Conservation (phyloP, 2,113 vertebrate genomes). For the Boleophthalmus pectinirostris region DNA sequence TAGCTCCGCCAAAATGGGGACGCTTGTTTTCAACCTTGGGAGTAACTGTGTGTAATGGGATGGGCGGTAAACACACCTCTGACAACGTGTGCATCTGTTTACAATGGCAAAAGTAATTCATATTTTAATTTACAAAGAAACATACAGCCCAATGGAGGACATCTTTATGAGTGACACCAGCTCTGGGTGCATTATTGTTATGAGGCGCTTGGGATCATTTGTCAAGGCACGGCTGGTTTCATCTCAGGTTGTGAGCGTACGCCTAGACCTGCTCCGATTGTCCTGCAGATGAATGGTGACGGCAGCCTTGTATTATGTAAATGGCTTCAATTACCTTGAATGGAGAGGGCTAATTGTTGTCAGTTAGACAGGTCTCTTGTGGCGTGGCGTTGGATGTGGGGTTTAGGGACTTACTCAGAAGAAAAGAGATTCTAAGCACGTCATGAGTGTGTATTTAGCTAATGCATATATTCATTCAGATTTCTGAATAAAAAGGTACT, state of each 20-base stretch:
- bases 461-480: constrained; percentile 25
- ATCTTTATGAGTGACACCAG: constrained; percentile 30
- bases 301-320: constrained; percentile 67
- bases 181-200: constrained; percentile 37
- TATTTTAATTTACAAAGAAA: constrained; percentile 40
- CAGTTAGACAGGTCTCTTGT: constrained; percentile 63
- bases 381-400: constrained; percentile 40
- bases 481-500: neutral
- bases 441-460: constrained; percentile 14
- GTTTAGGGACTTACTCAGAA: constrained; percentile 29
- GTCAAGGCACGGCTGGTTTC: constrained; percentile 28
- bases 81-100: constrained; percentile 58
- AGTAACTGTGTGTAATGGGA: constrained; percentile 71
- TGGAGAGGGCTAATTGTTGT: constrained; percentile 73
- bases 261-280: constrained; percentile 54
- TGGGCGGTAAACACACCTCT: constrained; percentile 50
- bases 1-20: constrained; percentile 52
- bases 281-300: constrained; percentile 58
- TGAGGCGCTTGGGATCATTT: constrained; percentile 43
- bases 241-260: constrained; percentile 45
- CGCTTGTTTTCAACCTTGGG: constrained; percentile 53
- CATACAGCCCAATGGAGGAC: constrained; percentile 20
- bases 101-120: constrained; percentile 38
- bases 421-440: constrained; percentile 12
- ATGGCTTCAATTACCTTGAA: constrained; percentile 75